These are phyloP conservation scores for Oostethus manadensis DNA, from an alignment of 2,113 vertebrate species.

Conservation along the genomic window DNA sequence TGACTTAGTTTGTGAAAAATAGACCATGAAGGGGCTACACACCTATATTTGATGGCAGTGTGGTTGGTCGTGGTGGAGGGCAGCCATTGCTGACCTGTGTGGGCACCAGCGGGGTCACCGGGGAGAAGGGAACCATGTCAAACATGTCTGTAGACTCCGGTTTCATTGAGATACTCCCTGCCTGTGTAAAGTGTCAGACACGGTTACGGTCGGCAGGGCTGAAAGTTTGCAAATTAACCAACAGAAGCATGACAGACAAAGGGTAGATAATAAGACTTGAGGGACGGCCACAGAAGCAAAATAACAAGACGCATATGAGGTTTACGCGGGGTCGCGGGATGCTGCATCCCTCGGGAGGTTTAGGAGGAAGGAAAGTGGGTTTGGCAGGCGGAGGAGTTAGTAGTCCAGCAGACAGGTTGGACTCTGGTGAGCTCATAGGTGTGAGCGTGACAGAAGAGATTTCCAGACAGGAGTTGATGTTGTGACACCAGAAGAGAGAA, in stretches of 20 bases:
- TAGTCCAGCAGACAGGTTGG: constrained; percentile 78
- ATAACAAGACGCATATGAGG: constrained; percentile 25
- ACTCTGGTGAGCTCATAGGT: constrained; percentile 84
- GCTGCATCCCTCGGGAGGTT: constrained; percentile 75
- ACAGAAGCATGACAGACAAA: constrained; percentile 1
- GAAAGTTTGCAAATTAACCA: background rate
- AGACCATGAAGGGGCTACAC: constrained; percentile 46
- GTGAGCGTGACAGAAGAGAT: constrained; percentile 87
- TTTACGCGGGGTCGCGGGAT: constrained; percentile 83
- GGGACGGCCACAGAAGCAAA: background rate
- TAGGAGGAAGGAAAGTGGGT: constrained; percentile 70
- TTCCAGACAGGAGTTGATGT: constrained; percentile 83
- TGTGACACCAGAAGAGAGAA: constrained; percentile 84
- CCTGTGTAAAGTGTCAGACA: constrained; percentile 63
- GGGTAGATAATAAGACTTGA: constrained; percentile 7
- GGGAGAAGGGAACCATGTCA: constrained; percentile 98
- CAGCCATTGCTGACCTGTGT: constrained; percentile 83
- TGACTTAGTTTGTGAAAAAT: background rate
- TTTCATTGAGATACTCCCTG: constrained; percentile 76
- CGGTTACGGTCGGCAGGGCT: background rate
- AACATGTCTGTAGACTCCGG: constrained; percentile 88
- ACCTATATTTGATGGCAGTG: constrained; percentile 84
- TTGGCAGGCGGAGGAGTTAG: constrained; percentile 83
- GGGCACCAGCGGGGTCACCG: constrained; percentile 80
- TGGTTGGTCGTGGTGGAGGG: constrained; percentile 81